phyloP scores from a whole-genome alignment of 2,888 invertebrate genomes.

The Dasysyrphus tricinctus region DNA sequence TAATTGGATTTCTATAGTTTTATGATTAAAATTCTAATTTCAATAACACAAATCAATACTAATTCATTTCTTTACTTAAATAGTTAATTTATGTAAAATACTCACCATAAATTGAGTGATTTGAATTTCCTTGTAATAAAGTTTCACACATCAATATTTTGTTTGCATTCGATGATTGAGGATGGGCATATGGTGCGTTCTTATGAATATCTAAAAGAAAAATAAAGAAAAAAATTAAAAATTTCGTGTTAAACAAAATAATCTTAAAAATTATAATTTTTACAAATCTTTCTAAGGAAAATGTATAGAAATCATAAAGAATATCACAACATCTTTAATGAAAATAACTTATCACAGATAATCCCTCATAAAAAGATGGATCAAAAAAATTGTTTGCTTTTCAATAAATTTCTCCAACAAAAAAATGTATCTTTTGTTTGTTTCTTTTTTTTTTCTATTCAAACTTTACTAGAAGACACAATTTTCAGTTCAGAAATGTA shows the following conservation, averaged over 20 bases:
- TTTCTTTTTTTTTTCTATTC: neutral
- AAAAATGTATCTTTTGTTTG: neutral
- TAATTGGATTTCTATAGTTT: too few relatives aligned
- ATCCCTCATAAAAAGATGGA: constrained; percentile 55
- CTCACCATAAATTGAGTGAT: constrained; percentile 75
- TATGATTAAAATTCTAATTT: too few relatives aligned
- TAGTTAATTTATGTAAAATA: constrained; percentile 61
- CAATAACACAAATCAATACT: too few relatives aligned
- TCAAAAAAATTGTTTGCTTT: constrained; percentile 30
- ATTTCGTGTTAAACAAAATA: constrained; percentile 38
- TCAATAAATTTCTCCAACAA: neutral
- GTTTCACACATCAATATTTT: constrained; percentile 63
- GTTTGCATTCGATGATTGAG: constrained; percentile 30
- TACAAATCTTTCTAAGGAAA: constrained; percentile 9
- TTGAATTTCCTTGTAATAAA: constrained; percentile 49
- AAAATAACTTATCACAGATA: constrained; percentile 55
- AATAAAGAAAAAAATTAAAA: neutral
- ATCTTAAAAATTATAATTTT: constrained; percentile 45
- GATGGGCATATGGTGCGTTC: neutral
- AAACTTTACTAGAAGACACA: neutral
- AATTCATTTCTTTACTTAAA: too few relatives aligned
- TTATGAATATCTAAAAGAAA: constrained; percentile 45
- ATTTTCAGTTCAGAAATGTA: neutral
- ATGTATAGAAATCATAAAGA: neutral
- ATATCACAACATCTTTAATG: constrained; percentile 7